phyloP scores from a whole-genome alignment of 2,888 invertebrate genomes.

The Athetis lepigone region DNA sequence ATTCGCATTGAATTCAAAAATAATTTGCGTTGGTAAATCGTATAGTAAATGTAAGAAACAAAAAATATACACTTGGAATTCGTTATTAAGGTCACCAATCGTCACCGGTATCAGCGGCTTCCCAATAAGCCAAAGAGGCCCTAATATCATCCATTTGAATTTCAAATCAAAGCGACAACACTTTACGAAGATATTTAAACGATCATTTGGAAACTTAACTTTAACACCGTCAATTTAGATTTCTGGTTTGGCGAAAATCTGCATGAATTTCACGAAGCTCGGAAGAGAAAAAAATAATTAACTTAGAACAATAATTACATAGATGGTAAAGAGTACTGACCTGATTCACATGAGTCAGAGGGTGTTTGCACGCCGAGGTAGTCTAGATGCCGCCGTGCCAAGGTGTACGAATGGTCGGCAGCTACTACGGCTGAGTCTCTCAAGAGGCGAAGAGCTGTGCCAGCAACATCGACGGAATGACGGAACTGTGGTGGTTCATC shows the following conservation, averaged over 20 bases:
- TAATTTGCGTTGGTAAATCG: background rate
- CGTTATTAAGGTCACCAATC: constrained; percentile 59
- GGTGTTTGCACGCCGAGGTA: constrained; percentile 95
- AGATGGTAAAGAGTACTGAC: constrained; percentile 78
- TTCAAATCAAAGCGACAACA: constrained; percentile 69
- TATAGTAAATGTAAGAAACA: constrained; percentile 42
- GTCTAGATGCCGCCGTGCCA: constrained; percentile 92
- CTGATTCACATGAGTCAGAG: constrained; percentile 96
- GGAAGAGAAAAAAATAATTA: constrained; percentile 20
- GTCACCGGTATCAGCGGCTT: constrained; percentile 61
- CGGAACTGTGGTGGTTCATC: constrained; percentile 87
- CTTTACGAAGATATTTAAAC: constrained; percentile 65
- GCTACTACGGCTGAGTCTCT: constrained; percentile 88
- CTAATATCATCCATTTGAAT: constrained; percentile 70
- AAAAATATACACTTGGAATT: constrained; percentile 44
- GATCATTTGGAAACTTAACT: constrained; percentile 54
- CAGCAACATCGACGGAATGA: constrained; percentile 86
- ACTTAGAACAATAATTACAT: background rate
- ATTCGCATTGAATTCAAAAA: constrained; percentile 16
- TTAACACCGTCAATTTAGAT: constrained; percentile 15
- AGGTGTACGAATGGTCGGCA: constrained; percentile 93
- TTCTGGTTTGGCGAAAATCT: constrained; percentile 4
- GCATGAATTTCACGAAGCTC: constrained; percentile 15
- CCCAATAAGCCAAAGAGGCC: constrained; percentile 69
- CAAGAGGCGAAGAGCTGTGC: constrained; percentile 83